Percentiles rank a stretch among this genome's conserved stretches.
phyloP scores from a whole-genome alignment of 2,113 vertebrate genomes.

The Ophthalmolycus amberensis region DNA sequence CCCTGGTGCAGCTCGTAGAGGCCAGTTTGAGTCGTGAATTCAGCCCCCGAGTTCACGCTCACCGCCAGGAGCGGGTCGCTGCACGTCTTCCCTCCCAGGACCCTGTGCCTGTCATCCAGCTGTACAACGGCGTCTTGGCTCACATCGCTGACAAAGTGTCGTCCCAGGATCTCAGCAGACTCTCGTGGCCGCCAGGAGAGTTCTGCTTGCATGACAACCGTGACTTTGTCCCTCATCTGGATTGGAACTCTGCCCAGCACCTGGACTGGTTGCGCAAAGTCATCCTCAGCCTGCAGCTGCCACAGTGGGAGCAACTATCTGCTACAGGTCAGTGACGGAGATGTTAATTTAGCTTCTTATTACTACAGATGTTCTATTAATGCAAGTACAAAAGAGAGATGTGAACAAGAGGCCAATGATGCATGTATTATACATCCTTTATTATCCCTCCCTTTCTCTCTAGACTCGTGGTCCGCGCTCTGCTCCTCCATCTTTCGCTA shows the following conservation, averaged over 20 bases:
- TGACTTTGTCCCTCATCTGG: conserved; percentile 86
- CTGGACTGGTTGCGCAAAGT: conserved; percentile 88
- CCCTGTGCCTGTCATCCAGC: conserved; percentile 83
- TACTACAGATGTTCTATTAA: neutral
- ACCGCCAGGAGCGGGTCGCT: conserved; percentile 82
- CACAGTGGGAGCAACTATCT: conserved; percentile 85
- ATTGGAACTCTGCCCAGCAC: conserved; percentile 89
- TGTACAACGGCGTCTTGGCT: conserved; percentile 89
- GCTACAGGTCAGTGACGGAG: conserved; percentile 78
- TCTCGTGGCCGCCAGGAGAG: conserved; percentile 92
- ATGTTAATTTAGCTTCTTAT: neutral
- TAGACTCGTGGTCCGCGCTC: conserved; percentile 90
- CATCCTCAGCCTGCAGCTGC: conserved; percentile 90
- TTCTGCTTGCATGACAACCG: conserved; percentile 85
- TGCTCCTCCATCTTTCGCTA: conserved; percentile 87
- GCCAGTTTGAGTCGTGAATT: conserved; percentile 87
- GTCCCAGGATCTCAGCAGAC: conserved; percentile 82
- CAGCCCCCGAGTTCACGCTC: conserved; percentile 83
- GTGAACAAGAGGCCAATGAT: neutral
- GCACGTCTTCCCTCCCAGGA: conserved; percentile 83
- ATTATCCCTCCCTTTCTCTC: neutral
- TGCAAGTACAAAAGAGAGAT: neutral
- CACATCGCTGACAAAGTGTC: conserved; percentile 87
- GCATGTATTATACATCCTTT: neutral
- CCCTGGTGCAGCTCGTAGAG: conserved; percentile 89